Evolutionary conservation across 2,888 invertebrate genomes (phyloP).

Genomic region (Lobophora halterata): DNA sequence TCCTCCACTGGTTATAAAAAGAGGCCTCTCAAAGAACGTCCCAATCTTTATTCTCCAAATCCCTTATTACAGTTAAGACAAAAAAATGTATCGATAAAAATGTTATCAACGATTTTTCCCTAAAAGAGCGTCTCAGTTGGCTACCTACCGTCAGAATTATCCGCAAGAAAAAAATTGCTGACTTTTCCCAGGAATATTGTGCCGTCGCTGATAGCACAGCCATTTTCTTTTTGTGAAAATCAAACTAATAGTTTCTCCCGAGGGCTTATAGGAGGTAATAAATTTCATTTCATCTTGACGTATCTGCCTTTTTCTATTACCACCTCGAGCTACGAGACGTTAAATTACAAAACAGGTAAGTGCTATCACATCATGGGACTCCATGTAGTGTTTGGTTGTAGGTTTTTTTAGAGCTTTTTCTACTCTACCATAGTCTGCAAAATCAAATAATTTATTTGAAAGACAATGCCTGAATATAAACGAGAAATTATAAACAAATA

Average conservation of each 20-base stretch:
- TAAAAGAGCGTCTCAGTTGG: slow-evolving; percentile 11
- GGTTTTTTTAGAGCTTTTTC: no score
- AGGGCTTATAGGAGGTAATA: slow-evolving; percentile 56
- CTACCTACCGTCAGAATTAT: slow-evolving; percentile 33
- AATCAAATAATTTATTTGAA: no score
- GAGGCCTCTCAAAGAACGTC: no score
- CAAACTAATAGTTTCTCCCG: slow-evolving; percentile 59
- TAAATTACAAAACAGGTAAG: slow-evolving; percentile 12
- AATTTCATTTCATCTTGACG: slow-evolving; percentile 59
- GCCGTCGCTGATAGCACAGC: slow-evolving; percentile 44
- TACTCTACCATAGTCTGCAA: no score
- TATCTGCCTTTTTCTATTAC: slow-evolving; percentile 60
- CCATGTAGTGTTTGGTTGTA: no score
- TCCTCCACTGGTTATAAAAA: no score
- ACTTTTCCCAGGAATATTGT: slow-evolving; percentile 34
- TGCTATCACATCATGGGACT: no score
- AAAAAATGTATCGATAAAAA: slow-evolving; percentile 17
- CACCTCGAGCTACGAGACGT: slow-evolving; percentile 2
- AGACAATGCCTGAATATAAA: no score
- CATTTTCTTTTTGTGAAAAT: slow-evolving; percentile 59
- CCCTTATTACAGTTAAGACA: slow-evolving; percentile 7
- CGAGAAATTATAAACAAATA: no score
- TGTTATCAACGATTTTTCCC: slow-evolving; percentile 14
- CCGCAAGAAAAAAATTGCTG: slow-evolving; percentile 41
- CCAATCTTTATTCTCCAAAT: slow-evolving; percentile 5